Base-by-base conservation (phyloP, 2,797 vertebrate genomes). In the Sphenodon punctatus region DNA sequence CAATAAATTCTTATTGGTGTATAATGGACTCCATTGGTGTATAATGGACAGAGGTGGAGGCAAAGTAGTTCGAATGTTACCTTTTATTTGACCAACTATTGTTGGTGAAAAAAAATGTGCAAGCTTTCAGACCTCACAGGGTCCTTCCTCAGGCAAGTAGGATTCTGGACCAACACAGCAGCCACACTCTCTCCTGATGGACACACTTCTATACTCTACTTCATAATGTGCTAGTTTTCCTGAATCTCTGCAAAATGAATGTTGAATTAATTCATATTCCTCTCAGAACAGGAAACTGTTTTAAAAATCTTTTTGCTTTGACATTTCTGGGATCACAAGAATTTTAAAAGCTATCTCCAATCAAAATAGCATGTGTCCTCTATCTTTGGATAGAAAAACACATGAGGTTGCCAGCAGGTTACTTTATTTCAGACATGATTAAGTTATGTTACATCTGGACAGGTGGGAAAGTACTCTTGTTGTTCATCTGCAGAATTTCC, bases 261-360 rank as follows among this genome's bases (percentile, higher is more conserved):
- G 8, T 49, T 73, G 20, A 38, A 22, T 39, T 68, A 48, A 22
- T 63, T 46, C 17, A 60, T 58, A 32, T 34, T 71, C 73, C 42
- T 60, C 39, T 82, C 14, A 23, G 38, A 38, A 59, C 14, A 74
- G 8, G 1, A 0, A 55, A 25, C 66, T 48, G 10, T 70, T 89
- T 74, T 42, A 17, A 78, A 88, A 80, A 59, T 34, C 55, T 74
- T 6, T 20, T 67, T 42, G 42, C 27, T 10, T 38, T 34, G 5
- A 1, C 42, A 22, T 69, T 83, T 80, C 56, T 60, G 60, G 10
- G 2, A 64, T 69, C 66, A 48, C 46, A 82, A 87, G 60, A 87
- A 85, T 70, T 39, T 49, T 32, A 17, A 42, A 25, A 41, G 56
- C 65, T 80, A 60, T 76, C 92, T 86, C 55, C 51, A 56, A 72